These are phyloP conservation scores for Tinea semifulvella DNA, from an alignment of 2,888 invertebrate species.

Conservation along the genomic window DNA sequence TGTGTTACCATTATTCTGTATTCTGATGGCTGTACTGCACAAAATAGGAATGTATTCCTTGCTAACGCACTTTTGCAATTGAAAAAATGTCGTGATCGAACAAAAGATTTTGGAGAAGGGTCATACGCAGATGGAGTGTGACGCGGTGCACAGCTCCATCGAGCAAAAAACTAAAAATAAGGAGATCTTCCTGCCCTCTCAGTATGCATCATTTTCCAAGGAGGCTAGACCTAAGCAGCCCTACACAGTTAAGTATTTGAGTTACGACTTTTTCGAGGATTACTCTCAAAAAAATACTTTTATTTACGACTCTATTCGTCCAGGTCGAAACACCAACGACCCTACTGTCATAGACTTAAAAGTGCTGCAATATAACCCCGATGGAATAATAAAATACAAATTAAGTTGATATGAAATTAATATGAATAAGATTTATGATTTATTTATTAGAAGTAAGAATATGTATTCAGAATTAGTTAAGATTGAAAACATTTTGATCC, in stretches of 20 bases:
- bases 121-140: constrained; percentile 20
- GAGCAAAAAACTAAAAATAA: constrained; percentile 25
- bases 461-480: too few relatives aligned
- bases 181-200: constrained; percentile 22
- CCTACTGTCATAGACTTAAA: constrained; percentile 17
- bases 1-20: not conserved
- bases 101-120: constrained; percentile 17
- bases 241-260: constrained; percentile 15
- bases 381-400: constrained; percentile 16
- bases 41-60: constrained; percentile 13
- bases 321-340: constrained; percentile 16
- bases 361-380: constrained; percentile 17
- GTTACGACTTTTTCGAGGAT: constrained; percentile 17
- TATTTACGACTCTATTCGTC: constrained; percentile 18
- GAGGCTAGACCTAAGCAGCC: constrained; percentile 17
- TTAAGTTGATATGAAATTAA: not conserved
- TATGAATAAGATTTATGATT: too few relatives aligned
- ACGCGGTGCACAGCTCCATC: constrained; percentile 28
- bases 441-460: too few relatives aligned
- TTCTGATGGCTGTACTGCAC: constrained; percentile 15
- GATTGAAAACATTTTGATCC: too few relatives aligned
- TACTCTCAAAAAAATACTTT: constrained; percentile 15
- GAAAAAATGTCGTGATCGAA: constrained; percentile 14
- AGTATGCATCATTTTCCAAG: constrained; percentile 21
- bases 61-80: constrained; percentile 14